A percentile compares a stretch with the other conserved stretches of the same genome.
phyloP scores from a whole-genome alignment of 1,140 invertebrate genomes.

The Steinernema feltiae region DNA sequence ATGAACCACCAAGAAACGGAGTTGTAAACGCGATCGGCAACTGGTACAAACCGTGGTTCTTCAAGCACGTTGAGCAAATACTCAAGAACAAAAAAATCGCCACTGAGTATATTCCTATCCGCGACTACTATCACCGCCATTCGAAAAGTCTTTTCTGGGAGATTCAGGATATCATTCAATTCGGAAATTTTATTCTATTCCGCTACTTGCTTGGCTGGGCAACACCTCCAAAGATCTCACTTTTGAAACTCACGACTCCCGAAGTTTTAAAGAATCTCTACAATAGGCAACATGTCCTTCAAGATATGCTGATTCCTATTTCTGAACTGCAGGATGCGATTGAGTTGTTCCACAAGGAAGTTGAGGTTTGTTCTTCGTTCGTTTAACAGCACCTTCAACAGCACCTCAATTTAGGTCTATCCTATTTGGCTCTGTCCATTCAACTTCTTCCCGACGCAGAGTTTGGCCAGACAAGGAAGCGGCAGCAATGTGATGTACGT shows the following conservation, averaged over 20 bases:
- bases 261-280: slow-evolving; percentile 70
- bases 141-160: slow-evolving; percentile 76
- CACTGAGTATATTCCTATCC: slow-evolving; percentile 71
- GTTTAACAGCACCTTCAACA: neutral
- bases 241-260: slow-evolving; percentile 71
- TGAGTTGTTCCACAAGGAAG: slow-evolving; percentile 66
- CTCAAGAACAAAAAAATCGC: slow-evolving; percentile 56
- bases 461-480: slow-evolving; percentile 64
- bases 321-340: slow-evolving; percentile 65
- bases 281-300: slow-evolving; percentile 73
- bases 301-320: slow-evolving; percentile 76
- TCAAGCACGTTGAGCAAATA: slow-evolving; percentile 68
- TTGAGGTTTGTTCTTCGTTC: slow-evolving; percentile 65
- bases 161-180: slow-evolving; percentile 75
- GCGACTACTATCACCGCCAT: slow-evolving; percentile 77
- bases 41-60: slow-evolving; percentile 80
- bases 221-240: slow-evolving; percentile 74
- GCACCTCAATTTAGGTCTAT: slow-evolving; percentile 65
- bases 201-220: slow-evolving; percentile 72
- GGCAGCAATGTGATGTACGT: slow-evolving; percentile 66
- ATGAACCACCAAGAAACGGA: slow-evolving; percentile 65
- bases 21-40: slow-evolving; percentile 68
- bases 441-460: slow-evolving; percentile 67
- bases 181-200: slow-evolving; percentile 74
- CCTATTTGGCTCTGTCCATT: slow-evolving; percentile 79